Percentiles rank a stretch among this genome's conserved stretches.
These are phyloP conservation scores for Trachymyrmex cornetzi DNA, from an alignment of 1,140 invertebrate species.

Conservation along the genomic window DNA sequence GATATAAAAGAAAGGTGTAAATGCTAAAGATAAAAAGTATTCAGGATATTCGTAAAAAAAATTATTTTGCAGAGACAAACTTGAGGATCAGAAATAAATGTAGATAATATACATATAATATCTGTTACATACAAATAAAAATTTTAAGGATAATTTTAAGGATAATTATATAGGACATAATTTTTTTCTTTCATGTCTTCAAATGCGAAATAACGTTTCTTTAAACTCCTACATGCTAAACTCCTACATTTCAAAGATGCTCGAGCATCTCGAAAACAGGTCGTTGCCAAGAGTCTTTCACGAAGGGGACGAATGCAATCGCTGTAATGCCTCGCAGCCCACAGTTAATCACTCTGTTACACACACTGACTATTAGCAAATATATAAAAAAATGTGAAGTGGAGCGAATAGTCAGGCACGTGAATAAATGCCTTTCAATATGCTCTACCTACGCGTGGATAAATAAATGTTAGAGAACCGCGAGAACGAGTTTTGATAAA, in stretches of 20 bases:
- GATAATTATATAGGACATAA: not conserved
- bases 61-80: not conserved
- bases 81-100: not conserved
- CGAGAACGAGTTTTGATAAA: not conserved
- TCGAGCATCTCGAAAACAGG: not conserved
- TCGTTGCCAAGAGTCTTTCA: conserved; percentile 3
- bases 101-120: not conserved
- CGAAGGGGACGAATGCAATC: not conserved
- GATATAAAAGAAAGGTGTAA: not conserved
- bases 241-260: not conserved
- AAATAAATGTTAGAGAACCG: not conserved
- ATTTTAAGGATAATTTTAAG: not conserved
- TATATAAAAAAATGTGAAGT: conserved; percentile 16
- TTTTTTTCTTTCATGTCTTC: not conserved
- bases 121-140: not conserved
- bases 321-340: not conserved
- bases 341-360: conserved; percentile 11
- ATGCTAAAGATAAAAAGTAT: not conserved
- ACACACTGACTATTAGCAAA: not conserved
- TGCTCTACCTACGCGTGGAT: not conserved
- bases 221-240: conserved; percentile 4
- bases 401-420: not conserved
- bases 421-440: not conserved
- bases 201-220: not conserved
- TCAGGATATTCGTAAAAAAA: not conserved